Conservation (phyloP, 1,140 invertebrate genomes). For the Drosophila rhopaloa region DNA sequence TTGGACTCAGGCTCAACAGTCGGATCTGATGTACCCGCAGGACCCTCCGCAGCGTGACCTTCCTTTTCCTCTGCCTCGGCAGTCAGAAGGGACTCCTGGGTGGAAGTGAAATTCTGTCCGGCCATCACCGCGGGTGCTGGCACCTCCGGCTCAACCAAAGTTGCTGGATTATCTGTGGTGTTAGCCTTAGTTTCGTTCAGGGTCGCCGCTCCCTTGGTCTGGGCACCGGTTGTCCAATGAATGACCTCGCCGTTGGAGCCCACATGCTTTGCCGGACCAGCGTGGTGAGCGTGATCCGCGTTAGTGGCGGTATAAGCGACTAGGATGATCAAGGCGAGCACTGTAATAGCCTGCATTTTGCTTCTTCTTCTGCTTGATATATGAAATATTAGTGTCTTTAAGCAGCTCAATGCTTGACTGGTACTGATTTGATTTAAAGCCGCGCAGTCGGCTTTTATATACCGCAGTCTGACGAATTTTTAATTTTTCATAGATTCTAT, state of each 20-base stretch:
- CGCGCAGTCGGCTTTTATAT: background rate
- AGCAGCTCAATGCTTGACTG: background rate
- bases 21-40: too few species aligned
- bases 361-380: background rate
- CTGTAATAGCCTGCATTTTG: background rate
- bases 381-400: background rate
- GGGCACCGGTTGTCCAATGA: constrained; percentile 19
- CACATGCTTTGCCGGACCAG: background rate
- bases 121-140: background rate
- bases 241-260: constrained; percentile 7
- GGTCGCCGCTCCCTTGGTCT: constrained; percentile 16
- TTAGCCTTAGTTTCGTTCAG: constrained; percentile 1
- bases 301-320: background rate
- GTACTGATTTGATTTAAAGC: background rate
- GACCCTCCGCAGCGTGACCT: background rate
- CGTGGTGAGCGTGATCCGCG: constrained; percentile 6
- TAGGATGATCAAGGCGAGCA: constrained; percentile 1
- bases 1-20: background rate
- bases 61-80: background rate
- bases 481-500: background rate
- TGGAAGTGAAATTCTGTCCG: background rate
- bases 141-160: background rate
- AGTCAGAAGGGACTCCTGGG: background rate
- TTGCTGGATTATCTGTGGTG: background rate
- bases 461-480: background rate